Evolutionary conservation across 2,888 invertebrate genomes (phyloP).

Genomic region (Oxycera nigricornis): DNA sequence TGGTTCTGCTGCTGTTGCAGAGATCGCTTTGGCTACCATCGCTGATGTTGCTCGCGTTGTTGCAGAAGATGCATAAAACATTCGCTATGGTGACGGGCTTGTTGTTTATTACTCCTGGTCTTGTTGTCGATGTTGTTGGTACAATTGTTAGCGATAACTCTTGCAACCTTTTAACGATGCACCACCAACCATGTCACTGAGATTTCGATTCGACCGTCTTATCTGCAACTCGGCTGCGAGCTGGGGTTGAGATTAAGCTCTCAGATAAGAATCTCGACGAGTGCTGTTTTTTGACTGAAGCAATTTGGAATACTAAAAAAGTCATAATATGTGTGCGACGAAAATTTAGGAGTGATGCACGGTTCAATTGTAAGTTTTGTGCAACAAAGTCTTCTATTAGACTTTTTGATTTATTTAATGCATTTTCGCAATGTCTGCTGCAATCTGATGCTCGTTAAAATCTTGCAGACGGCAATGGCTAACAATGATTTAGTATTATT

Average conservation of each 20-base stretch:
- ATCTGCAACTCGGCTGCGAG: neutral
- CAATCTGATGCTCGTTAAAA: too few relatives aligned
- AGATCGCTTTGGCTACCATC: neutral
- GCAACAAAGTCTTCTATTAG: too few relatives aligned
- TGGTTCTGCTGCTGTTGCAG: neutral
- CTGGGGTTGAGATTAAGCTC: neutral
- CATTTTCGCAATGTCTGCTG: too few relatives aligned
- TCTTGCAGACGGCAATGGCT: too few relatives aligned
- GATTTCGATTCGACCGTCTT: constrained; percentile 29
- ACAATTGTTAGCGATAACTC: constrained; percentile 35
- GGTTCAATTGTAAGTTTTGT: neutral
- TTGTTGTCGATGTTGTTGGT: neutral
- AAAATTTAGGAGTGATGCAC: neutral
- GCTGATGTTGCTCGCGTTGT: constrained; percentile 4
- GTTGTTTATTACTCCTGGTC: constrained; percentile 19
- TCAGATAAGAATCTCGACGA: neutral
- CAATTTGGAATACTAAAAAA: neutral
- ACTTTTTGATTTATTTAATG: too few relatives aligned
- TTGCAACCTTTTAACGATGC: constrained; percentile 34
- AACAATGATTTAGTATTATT: too few relatives aligned
- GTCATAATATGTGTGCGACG: neutral
- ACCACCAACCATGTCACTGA: neutral
- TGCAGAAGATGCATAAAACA: constrained; percentile 27
- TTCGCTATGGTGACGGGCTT: constrained; percentile 15
- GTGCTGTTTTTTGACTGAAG: neutral